These are phyloP conservation scores for Troilus luridus DNA, from an alignment of 2,888 invertebrate genomes.

Conservation along the genomic window DNA sequence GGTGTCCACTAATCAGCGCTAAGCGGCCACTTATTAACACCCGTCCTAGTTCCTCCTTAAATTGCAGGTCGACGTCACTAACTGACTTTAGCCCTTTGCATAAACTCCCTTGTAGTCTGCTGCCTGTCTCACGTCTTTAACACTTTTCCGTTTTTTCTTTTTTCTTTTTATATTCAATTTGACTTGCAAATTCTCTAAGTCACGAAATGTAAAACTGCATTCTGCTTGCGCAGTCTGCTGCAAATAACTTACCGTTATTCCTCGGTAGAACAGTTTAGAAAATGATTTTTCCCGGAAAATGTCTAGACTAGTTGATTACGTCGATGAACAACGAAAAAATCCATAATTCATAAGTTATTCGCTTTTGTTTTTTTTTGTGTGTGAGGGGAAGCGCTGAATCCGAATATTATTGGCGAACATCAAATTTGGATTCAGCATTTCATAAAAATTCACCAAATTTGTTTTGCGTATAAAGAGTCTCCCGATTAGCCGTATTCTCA, in stretches of 20 bases:
- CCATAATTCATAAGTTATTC: too few relatives aligned
- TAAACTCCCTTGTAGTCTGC: neutral
- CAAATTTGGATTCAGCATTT: too few relatives aligned
- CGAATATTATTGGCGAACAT: too few relatives aligned
- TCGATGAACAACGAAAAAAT: too few relatives aligned
- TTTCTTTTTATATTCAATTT: neutral
- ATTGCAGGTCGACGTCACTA: neutral
- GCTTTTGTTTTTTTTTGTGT: too few relatives aligned
- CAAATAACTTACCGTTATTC: neutral
- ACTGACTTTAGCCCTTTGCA: neutral
- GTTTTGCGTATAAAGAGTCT: too few relatives aligned
- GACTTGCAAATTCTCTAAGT: constrained; percentile 7
- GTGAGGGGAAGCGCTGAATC: too few relatives aligned
- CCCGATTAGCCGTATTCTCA: too few relatives aligned
- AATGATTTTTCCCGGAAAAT: too few relatives aligned
- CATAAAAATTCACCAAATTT: too few relatives aligned
- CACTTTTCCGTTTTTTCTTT: neutral
- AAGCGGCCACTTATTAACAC: constrained; percentile 37
- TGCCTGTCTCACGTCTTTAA: neutral
- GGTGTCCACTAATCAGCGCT: neutral
- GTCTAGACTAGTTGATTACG: too few relatives aligned
- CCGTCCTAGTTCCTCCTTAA: neutral
- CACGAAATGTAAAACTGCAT: constrained; percentile 15
- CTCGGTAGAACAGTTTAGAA: neutral
- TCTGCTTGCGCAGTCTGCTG: neutral